A percentile compares a stretch with the other conserved stretches of the same genome.
These are phyloP conservation scores for Cartodere bifasciata DNA, from an alignment of 2,888 invertebrate species.

Conservation along the genomic window DNA sequence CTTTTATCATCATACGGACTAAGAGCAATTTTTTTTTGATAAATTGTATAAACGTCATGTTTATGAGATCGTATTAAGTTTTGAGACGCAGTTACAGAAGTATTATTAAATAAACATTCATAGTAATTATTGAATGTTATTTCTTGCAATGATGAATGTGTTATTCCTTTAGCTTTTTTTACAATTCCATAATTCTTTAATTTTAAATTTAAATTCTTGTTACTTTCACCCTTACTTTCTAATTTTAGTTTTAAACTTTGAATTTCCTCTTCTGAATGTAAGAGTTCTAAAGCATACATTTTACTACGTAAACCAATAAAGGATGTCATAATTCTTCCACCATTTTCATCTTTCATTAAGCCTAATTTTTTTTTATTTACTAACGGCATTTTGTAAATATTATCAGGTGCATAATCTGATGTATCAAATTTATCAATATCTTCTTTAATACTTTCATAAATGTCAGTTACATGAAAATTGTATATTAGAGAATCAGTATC, in stretches of 20 bases:
- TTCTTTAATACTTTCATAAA: conserved; percentile 12
- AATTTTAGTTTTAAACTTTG: too few species aligned
- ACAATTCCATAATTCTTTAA: too few species aligned
- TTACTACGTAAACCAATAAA: conserved; percentile 23
- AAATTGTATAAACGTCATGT: conserved; percentile 14
- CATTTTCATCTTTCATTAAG: conserved; percentile 26
- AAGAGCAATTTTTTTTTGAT: conserved; percentile 14
- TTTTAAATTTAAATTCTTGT: too few species aligned
- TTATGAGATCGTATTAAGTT: conserved; percentile 10
- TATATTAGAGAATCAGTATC: conserved; percentile 14
- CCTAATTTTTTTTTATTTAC: conserved; percentile 25
- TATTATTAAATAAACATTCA: conserved; percentile 11
- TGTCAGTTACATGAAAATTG: conserved; percentile 4
- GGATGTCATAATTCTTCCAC: conserved; percentile 21
- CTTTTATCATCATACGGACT: conserved; percentile 17
- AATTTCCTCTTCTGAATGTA: conserved; percentile 16
- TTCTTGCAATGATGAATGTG: conserved; percentile 10
- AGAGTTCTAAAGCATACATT: conserved; percentile 14
- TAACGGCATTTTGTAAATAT: conserved; percentile 19
- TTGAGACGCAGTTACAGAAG: conserved; percentile 6
- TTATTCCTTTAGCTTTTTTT: conserved; percentile 17
- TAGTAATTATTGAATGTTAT: conserved; percentile 13
- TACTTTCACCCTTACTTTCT: too few species aligned
- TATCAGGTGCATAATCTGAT: conserved; percentile 21
- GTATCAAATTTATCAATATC: conserved; percentile 15